Base-by-base conservation (phyloP, 1,140 invertebrate genomes). In the Macrocentrus cingulum region DNA sequence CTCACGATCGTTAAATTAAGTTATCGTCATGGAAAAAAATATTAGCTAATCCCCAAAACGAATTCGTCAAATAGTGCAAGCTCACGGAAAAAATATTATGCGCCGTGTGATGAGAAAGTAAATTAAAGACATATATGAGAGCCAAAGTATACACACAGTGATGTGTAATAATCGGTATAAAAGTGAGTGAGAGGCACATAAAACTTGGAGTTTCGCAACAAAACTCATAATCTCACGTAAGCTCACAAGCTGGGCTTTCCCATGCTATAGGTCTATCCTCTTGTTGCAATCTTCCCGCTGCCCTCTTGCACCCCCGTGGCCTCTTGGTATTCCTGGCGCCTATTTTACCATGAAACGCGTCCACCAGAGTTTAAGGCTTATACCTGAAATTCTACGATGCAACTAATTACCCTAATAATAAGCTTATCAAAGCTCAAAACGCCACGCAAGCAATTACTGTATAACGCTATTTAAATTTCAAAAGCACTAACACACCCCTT, bases 201-300 rank as follows among this genome's bases (percentile, higher is more conserved):
- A 34, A 57, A 57, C 55, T 57, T 57, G 46, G 55, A 57, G 55
- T 57, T 57, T 50, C 2, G 13, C 19, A 41, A 52, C 75, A 77
- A 74, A 76, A 76, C 70, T 78, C 74, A 69, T 77, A 78, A 78
- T 78, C 75, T 77, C 74, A 62, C 69, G 63, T 71, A 75, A 73
- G 73, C 72, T 71, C 67, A 71, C 75, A 78, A 72, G 66, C 69
- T 68, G 71, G 69, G 68, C 69, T 76, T 78, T 78, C 75, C 72
- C 76, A 78, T 77, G 72, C 69, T n/a, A n/a, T 69, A 68, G 67
- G 16, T 18, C 22, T 34, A 57, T 23, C 23, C 37, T 39, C 23
- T 20, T 29, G 25, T 29, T 29, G 25, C 25, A 15, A n/a, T 39
- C 18, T 34, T 42, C 39, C 20, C 37, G 5, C 9, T 22, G 15